phyloP scores from a whole-genome alignment of 2,797 vertebrate genomes.

The Phylloscopus collybita region DNA sequence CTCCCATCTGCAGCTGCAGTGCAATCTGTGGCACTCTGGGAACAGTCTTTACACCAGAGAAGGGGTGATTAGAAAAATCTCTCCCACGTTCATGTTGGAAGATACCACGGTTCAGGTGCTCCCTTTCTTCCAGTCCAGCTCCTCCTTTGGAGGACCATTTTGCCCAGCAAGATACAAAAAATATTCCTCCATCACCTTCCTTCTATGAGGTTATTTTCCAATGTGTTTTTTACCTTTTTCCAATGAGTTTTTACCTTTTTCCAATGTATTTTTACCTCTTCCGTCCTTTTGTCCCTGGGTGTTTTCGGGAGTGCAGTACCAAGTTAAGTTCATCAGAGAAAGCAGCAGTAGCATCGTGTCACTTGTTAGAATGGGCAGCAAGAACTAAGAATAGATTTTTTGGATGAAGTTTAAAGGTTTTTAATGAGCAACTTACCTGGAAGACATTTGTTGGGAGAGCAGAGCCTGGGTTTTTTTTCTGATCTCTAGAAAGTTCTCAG shows the following conservation, averaged over 20 bases:
- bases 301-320: background rate
- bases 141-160: background rate
- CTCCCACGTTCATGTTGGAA: fast-evolving
- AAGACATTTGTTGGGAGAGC: background rate
- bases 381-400: background rate
- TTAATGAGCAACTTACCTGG: background rate
- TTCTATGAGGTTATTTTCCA: background rate
- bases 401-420: background rate
- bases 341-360: background rate
- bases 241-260: background rate
- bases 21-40: background rate
- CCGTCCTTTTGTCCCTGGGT: background rate
- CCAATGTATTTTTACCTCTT: background rate
- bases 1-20: background rate
- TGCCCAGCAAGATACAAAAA: background rate
- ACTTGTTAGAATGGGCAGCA: background rate
- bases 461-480: background rate
- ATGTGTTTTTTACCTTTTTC: background rate
- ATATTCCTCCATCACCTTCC: background rate
- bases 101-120: background rate
- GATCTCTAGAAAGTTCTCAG: background rate
- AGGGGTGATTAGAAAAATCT: background rate
- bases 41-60: background rate
- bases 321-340: background rate
- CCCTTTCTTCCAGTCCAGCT: background rate